Conservation (phyloP, 2,888 invertebrate species). For the Meliscaeva auricollis region DNA sequence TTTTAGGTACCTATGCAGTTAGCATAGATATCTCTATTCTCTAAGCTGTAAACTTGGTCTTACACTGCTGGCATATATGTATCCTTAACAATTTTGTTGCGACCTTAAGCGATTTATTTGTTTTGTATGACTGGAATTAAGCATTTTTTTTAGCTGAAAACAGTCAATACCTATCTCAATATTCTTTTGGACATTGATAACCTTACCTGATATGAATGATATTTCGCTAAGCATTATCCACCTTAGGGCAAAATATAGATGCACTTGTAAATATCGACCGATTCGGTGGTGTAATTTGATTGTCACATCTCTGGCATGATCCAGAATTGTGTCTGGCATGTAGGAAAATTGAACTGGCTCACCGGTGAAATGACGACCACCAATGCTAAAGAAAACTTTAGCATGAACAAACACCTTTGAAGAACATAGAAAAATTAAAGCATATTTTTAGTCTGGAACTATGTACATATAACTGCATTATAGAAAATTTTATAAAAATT, state of each 20-base stretch:
- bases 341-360: conserved; percentile 91
- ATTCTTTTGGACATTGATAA: not conserved
- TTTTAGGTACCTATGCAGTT: too few relatives aligned
- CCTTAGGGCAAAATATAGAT: conserved; percentile 91
- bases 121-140: too few relatives aligned
- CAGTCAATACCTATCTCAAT: too few relatives aligned
- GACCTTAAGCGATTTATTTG: too few relatives aligned
- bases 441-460: too few relatives aligned
- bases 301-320: conserved; percentile 92
- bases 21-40: too few relatives aligned
- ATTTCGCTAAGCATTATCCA: conserved; percentile 96
- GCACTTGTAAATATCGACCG: conserved; percentile 90
- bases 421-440: conserved; percentile 17
- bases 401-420: conserved; percentile 91
- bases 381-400: conserved; percentile 90
- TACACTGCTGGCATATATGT: too few relatives aligned
- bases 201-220: conserved; percentile 91
- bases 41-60: too few relatives aligned
- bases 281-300: conserved; percentile 91
- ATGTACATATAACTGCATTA: too few relatives aligned
- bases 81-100: too few relatives aligned
- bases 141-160: too few relatives aligned
- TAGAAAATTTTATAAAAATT: too few relatives aligned
- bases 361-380: conserved; percentile 89
- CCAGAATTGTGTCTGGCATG: conserved; percentile 90